These are phyloP conservation scores for Heliopora coerulea DNA, from an alignment of 92 coral and sea anemone species.

Conservation along the genomic window DNA sequence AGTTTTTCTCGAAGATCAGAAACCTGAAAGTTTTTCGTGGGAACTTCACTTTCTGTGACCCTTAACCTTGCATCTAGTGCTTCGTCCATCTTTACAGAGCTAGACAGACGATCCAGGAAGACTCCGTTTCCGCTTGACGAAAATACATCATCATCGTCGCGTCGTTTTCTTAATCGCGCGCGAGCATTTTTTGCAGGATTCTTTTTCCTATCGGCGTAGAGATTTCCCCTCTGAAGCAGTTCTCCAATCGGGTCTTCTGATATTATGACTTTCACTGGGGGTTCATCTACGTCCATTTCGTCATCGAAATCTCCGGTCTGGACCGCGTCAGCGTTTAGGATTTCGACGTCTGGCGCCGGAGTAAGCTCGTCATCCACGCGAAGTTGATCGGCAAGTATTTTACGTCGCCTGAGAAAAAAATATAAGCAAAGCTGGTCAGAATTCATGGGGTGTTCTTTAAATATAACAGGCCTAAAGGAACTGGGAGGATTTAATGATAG, in stretches of 20 bases:
- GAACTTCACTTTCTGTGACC: not conserved
- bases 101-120: not conserved
- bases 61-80: not conserved
- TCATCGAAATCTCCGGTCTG: constrained; percentile 65
- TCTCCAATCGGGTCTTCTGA: constrained; percentile 67
- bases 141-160: not conserved
- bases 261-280: constrained; percentile 83
- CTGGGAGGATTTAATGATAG: no score
- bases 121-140: not conserved
- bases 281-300: constrained; percentile 75
- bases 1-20: constrained; percentile 75
- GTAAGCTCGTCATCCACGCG: constrained; percentile 69
- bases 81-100: constrained; percentile 27
- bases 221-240: not conserved
- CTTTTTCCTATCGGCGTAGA: constrained; percentile 24
- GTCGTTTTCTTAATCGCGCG: constrained; percentile 14
- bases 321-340: constrained; percentile 64
- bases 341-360: constrained; percentile 77
- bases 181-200: not conserved
- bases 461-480: no score
- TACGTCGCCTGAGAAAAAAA: constrained; percentile 64
- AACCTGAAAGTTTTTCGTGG: not conserved
- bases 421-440: not conserved
- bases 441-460: not conserved
- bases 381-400: constrained; percentile 71